These are phyloP conservation scores for Odontothrips loti DNA, from an alignment of 2,888 invertebrate genomes.

Conservation along the genomic window DNA sequence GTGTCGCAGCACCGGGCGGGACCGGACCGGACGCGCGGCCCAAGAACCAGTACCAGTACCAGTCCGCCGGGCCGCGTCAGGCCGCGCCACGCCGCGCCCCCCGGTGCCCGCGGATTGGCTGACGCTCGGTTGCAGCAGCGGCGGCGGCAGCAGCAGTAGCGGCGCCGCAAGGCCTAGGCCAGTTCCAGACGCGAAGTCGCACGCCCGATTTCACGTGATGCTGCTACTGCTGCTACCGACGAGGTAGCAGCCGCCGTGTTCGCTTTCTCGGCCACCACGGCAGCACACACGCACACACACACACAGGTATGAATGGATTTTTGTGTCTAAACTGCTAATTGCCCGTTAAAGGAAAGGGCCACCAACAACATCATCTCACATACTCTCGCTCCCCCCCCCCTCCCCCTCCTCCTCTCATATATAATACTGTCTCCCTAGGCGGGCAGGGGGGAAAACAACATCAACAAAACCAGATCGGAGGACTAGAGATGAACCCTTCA, in stretches of 20 bases:
- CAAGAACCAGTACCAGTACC: background rate
- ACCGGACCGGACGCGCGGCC: background rate
- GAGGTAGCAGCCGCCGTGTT: background rate
- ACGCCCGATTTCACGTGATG: background rate
- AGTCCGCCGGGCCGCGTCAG: background rate
- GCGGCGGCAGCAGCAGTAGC: background rate
- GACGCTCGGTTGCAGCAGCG: background rate
- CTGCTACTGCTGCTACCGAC: background rate
- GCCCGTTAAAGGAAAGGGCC: background rate
- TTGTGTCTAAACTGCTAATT: constrained; percentile 2
- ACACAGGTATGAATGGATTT: background rate
- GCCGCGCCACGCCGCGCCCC: background rate
- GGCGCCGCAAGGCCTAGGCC: background rate
- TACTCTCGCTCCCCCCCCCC: too few species aligned
- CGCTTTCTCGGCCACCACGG: constrained; percentile 1
- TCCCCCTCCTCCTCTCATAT: too few species aligned
- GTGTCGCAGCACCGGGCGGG: background rate
- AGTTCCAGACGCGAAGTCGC: background rate
- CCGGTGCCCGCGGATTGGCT: background rate
- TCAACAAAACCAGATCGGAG: too few species aligned
- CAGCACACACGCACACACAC: background rate
- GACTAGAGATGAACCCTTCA: too few species aligned
- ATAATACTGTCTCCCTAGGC: too few species aligned
- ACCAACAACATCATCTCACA: background rate
- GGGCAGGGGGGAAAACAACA: too few species aligned